These are phyloP conservation scores for Buphagus erythrorhynchus DNA, from an alignment of 2,797 vertebrate species.

Conservation along the genomic window DNA sequence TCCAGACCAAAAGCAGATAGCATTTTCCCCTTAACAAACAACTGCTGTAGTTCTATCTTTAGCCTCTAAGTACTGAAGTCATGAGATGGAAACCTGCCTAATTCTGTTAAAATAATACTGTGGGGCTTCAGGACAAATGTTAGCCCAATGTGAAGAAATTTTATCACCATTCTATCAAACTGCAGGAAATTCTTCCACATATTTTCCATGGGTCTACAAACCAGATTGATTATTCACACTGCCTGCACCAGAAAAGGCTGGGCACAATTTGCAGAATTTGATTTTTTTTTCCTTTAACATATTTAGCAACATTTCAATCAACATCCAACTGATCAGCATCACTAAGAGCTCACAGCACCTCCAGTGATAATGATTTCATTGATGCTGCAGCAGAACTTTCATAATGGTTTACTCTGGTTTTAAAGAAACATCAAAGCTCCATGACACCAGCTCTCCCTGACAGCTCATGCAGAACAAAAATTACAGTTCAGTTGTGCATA, in stretches of 20 bases:
- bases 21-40: not conserved
- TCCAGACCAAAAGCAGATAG: constrained; percentile 7
- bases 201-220: not conserved
- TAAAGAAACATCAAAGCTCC: constrained; percentile 69
- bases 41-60: constrained; percentile 14
- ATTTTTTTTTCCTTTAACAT: not conserved
- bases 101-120: not conserved
- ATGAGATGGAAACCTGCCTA: not conserved
- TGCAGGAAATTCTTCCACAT: not conserved
- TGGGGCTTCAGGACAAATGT: not conserved
- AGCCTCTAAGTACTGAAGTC: not conserved
- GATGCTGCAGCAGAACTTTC: constrained; percentile 27
- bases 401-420: constrained; percentile 39
- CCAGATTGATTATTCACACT: not conserved
- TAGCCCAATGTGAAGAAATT: not conserved
- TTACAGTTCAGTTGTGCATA: constrained; percentile 9
- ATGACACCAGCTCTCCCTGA: constrained; percentile 29
- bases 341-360: not conserved
- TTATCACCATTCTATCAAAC: not conserved
- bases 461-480: constrained; percentile 49
- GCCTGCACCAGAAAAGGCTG: not conserved
- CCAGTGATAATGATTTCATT: not conserved
- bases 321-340: not conserved
- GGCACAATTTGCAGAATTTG: not conserved
- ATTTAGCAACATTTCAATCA: constrained; percentile 11